A percentile compares a stretch with the other conserved stretches of the same genome.
Evolutionary conservation across 1,140 invertebrate species (phyloP).

Genomic region (Paracyclopina nana): DNA sequence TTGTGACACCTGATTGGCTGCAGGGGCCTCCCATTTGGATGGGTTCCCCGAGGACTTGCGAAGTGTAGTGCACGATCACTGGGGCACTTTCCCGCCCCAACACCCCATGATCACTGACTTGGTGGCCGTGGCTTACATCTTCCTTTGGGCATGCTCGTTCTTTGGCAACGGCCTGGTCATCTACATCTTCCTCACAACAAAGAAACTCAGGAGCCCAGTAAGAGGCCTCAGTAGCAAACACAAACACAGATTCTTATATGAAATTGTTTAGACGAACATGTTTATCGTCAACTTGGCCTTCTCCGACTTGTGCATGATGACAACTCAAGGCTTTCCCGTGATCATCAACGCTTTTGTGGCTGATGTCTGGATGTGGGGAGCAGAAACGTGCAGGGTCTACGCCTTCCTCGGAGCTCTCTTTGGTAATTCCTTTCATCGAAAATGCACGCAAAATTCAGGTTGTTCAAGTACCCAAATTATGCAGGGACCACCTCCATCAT

Average conservation of each 20-base stretch:
- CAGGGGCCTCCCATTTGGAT: no score
- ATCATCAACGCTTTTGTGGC: slow-evolving; percentile 49
- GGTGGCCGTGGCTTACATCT: slow-evolving; percentile 27
- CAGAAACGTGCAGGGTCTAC: slow-evolving; percentile 30
- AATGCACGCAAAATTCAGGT: no score
- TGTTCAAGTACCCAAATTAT: no score
- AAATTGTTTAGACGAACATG: slow-evolving; percentile 40
- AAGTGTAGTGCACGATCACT: slow-evolving; percentile 23
- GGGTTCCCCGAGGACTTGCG: slow-evolving; percentile 22
- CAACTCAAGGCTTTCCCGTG: slow-evolving; percentile 44
- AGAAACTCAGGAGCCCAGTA: slow-evolving; percentile 46
- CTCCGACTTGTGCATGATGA: slow-evolving; percentile 56
- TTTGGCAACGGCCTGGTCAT: slow-evolving; percentile 61
- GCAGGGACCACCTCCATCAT: slow-evolving; percentile 22
- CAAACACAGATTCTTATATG: neutral
- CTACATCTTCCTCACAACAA: slow-evolving; percentile 57
- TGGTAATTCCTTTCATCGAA: no score
- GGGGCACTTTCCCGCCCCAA: slow-evolving; percentile 24
- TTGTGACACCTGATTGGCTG: no score
- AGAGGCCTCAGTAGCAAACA: neutral
- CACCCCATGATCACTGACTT: slow-evolving; percentile 27
- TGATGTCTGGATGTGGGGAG: slow-evolving; percentile 30
- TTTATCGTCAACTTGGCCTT: slow-evolving; percentile 65
- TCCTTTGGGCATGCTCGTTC: slow-evolving; percentile 25
- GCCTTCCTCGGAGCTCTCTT: slow-evolving; percentile 21